Evolutionary conservation across 2,113 vertebrate genomes (phyloP).

Genomic region (Zeus faber): DNA sequence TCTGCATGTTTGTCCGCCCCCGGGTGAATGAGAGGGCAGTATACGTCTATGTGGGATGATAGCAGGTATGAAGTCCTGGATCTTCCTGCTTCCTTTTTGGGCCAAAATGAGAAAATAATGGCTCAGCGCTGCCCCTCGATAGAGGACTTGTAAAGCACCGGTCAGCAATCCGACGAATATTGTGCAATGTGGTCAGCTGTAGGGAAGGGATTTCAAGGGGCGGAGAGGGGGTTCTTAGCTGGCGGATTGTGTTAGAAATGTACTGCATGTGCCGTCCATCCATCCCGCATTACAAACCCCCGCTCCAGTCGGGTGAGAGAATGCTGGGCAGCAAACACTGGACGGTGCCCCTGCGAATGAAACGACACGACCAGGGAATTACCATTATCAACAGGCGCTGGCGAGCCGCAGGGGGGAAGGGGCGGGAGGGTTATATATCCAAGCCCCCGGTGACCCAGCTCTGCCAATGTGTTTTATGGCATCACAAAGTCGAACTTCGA

Average conservation of each 20-base stretch:
- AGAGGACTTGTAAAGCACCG: too few species aligned
- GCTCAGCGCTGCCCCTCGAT: not conserved
- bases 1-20: too few species aligned
- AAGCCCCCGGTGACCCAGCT: not conserved
- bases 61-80: not conserved
- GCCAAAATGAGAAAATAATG: conserved; percentile 1
- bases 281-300: too few species aligned
- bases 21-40: too few species aligned
- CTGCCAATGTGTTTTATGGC: too few species aligned
- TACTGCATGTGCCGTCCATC: too few species aligned
- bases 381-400: not conserved
- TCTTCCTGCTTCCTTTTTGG: conserved; percentile 1
- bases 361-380: not conserved
- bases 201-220: not conserved
- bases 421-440: not conserved
- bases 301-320: too few species aligned
- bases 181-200: not conserved
- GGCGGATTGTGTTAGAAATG: too few species aligned
- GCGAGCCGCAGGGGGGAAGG: too few species aligned
- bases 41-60: conserved; percentile 13
- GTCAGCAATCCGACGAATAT: too few species aligned
- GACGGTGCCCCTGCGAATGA: not conserved
- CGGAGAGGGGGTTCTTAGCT: not conserved
- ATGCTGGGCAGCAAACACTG: not conserved
- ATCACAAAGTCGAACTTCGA: too few species aligned